Evolutionary conservation across 2,797 vertebrate genomes (phyloP), one percentile per base, ranked within the genome.

Genomic region (Falco concolor): DNA sequence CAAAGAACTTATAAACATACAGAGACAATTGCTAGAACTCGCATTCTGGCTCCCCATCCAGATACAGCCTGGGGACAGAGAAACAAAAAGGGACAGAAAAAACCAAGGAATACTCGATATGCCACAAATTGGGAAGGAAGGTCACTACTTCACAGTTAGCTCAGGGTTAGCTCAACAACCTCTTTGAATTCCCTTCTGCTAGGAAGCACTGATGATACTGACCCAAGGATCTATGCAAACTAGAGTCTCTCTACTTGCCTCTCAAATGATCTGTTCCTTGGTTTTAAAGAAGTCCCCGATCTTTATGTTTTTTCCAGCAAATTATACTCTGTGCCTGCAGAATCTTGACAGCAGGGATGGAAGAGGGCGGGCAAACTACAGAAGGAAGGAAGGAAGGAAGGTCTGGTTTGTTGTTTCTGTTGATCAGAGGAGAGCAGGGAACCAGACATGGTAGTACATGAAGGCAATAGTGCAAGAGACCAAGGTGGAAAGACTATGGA

Each of bases 391-490:
- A 67, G 38, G 14, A 67, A 64, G 27, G 61, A 47, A 42, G n/a
- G 23, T 57, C 38, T 64, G 13, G 2, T 34, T 73, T 80, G 20
- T 69, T 75, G 9, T 69, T 89, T 84, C 63, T 84, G 40, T 72
- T 72, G 27, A 45, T 73, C 24, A 30, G 47, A 72, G 63, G 49
- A 53, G 27, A 47, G 45, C 50, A 59, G 32, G 44, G 36, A 82
- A 60, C 8, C 19, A 49, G 10, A 36, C 7, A 21, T 3, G 34
- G 49, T 2, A 19, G 49, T 2, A 19, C 0, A 0, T 14, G 24
- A 52, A 60, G 19, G 25, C 24, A 75, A 53, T 8, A 30, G 65
- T 13, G 32, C 16, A 47, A 63, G 60, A 82, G 12, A 65, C 23
- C 42, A 64, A 89, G 42, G 47, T 61, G 30, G 34, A 12, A 82